phyloP scores from a whole-genome alignment of 2,888 invertebrate genomes.

The Folsomia manolachei region DNA sequence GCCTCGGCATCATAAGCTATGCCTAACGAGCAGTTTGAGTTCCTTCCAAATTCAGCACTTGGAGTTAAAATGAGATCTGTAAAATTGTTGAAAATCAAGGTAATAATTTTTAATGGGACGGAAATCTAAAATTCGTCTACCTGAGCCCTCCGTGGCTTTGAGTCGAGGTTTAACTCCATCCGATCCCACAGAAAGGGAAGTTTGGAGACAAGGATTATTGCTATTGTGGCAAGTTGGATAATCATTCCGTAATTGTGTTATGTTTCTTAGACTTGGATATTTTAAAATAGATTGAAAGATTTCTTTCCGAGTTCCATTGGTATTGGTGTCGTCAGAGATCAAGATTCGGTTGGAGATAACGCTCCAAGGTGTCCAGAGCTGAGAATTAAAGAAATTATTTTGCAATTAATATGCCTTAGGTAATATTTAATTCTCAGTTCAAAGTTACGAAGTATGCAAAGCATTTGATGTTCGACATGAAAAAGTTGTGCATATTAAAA shows the following conservation, averaged over 20 bases:
- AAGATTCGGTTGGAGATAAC: not conserved
- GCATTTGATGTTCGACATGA: too few species aligned
- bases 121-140: constrained; percentile 18
- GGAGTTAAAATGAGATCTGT: constrained; percentile 14
- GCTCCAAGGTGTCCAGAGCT: not conserved
- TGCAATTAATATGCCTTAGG: too few species aligned
- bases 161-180: constrained; percentile 12
- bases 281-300: not conserved
- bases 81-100: not conserved
- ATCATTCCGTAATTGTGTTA: not conserved
- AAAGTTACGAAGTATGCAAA: too few species aligned
- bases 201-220: constrained; percentile 26
- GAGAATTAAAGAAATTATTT: too few species aligned
- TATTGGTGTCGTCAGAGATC: not conserved
- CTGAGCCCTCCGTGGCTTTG: constrained; percentile 18
- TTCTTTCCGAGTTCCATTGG: not conserved
- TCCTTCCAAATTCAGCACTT: constrained; percentile 27
- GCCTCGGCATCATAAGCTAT: constrained; percentile 25
- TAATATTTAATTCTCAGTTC: too few species aligned
- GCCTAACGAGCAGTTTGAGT: constrained; percentile 25
- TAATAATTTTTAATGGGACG: too few species aligned
- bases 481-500: too few species aligned
- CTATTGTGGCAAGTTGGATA: constrained; percentile 20
- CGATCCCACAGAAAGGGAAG: constrained; percentile 25
- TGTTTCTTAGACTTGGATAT: not conserved